Conservation (phyloP, 2,113 vertebrate species). For the Triplophysa dalaica region DNA sequence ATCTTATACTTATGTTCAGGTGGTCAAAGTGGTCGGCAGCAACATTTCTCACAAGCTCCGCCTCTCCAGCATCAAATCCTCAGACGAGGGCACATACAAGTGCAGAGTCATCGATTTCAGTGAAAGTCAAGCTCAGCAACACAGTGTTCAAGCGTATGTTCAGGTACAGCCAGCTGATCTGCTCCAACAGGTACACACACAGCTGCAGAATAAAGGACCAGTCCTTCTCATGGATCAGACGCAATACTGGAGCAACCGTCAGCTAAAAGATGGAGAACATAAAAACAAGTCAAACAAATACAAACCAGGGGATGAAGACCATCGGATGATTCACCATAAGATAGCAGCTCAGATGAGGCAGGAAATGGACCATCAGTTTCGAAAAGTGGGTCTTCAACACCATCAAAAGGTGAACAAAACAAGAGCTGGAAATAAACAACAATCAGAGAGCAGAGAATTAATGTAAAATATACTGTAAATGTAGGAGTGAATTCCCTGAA, state of each 20-base stretch:
- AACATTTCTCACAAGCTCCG: constrained; percentile 98
- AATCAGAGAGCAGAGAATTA: constrained; percentile 77
- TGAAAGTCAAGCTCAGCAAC: constrained; percentile 83
- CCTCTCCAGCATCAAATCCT: constrained; percentile 86
- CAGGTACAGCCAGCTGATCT: constrained; percentile 82
- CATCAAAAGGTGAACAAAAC: constrained; percentile 38
- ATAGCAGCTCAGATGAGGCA: constrained; percentile 2
- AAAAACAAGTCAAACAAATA: neutral
- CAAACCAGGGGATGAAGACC: neutral
- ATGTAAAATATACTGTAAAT: too few relatives aligned
- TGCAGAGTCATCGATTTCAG: constrained; percentile 96
- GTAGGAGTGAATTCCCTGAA: too few relatives aligned
- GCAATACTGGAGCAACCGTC: neutral
- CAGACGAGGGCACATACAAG: constrained; percentile 93
- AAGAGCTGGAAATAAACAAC: constrained; percentile 63
- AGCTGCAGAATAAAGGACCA: constrained; percentile 45
- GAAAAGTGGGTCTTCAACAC: constrained; percentile 38
- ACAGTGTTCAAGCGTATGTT: constrained; percentile 90
- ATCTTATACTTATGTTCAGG: constrained; percentile 67
- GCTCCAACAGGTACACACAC: constrained; percentile 69
- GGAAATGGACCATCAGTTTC: constrained; percentile 20
- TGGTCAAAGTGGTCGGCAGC: constrained; percentile 94
- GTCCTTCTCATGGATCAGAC: constrained; percentile 67
- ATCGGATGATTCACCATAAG: neutral
- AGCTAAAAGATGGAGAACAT: neutral